These are phyloP conservation scores for Oplegnathus fasciatus DNA, from an alignment of 2,113 vertebrate genomes.

Conservation along the genomic window DNA sequence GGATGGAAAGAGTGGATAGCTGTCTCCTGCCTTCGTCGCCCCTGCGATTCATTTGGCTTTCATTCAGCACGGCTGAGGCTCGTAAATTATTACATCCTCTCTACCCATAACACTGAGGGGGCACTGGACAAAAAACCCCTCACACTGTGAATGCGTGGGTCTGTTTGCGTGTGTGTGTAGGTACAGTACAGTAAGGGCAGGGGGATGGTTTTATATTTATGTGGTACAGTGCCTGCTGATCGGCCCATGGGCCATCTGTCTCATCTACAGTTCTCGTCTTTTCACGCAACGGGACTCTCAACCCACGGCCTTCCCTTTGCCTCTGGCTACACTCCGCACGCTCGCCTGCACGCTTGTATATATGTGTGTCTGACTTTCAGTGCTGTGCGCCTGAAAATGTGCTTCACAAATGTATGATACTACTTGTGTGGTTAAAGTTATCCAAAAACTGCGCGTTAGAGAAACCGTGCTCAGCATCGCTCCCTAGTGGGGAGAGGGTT, in stretches of 20 bases:
- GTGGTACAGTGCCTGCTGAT: slow-evolving; percentile 68
- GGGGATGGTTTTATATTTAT: slow-evolving; percentile 63
- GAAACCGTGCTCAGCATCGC: slow-evolving; percentile 55
- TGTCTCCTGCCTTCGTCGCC: slow-evolving; percentile 33
- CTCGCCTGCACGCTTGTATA: slow-evolving; percentile 44
- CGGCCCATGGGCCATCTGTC: slow-evolving; percentile 75
- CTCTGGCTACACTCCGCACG: slow-evolving; percentile 64
- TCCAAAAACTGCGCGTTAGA: slow-evolving; percentile 49
- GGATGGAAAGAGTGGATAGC: slow-evolving; percentile 52
- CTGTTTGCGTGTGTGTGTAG: slow-evolving; percentile 43
- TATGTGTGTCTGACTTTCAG: slow-evolving; percentile 44
- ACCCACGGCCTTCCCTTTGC: slow-evolving; percentile 67
- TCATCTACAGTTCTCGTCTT: slow-evolving; percentile 71
- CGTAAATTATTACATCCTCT: slow-evolving; percentile 61
- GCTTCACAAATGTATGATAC: slow-evolving; percentile 13
- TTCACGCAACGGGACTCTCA: slow-evolving; percentile 75
- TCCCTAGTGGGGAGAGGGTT: slow-evolving; percentile 60
- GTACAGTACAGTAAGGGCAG: slow-evolving; percentile 44
- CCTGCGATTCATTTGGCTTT: slow-evolving; percentile 63
- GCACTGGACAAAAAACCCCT: slow-evolving; percentile 32
- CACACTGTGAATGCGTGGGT: slow-evolving; percentile 28
- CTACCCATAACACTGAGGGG: slow-evolving; percentile 43
- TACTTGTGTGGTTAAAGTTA: slow-evolving; percentile 36
- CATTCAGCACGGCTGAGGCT: slow-evolving; percentile 57
- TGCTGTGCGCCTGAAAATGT: slow-evolving; percentile 25